These are phyloP conservation scores for Catharus minimus DNA, from an alignment of 2,113 vertebrate genomes.

Conservation along the genomic window DNA sequence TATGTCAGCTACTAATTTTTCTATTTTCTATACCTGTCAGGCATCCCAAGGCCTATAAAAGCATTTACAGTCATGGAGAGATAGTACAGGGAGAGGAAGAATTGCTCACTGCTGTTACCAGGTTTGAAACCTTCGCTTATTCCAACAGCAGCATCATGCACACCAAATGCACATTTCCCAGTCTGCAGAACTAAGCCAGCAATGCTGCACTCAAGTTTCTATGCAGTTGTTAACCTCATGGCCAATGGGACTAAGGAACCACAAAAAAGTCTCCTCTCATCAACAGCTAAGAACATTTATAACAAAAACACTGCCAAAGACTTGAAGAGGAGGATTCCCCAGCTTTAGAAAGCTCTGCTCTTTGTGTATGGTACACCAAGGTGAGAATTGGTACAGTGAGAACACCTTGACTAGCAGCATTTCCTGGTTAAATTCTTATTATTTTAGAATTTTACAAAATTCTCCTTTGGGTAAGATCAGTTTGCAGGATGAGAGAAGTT, in stretches of 20 bases:
- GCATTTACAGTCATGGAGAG: neutral
- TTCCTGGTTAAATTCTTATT: neutral
- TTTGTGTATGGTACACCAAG: neutral
- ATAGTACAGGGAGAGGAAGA: neutral
- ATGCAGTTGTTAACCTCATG: neutral
- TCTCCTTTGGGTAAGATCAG: neutral
- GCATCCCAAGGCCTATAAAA: neutral
- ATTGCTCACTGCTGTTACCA: neutral
- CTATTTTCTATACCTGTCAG: neutral
- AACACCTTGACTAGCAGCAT: neutral
- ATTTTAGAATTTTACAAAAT: neutral
- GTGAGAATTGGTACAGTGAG: neutral
- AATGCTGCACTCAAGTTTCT: neutral
- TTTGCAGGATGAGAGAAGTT: neutral
- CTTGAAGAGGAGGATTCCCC: neutral
- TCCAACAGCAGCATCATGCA: neutral
- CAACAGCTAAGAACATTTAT: neutral
- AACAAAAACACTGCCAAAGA: neutral
- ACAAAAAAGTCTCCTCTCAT: neutral
- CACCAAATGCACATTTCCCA: neutral
- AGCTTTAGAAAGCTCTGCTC: neutral
- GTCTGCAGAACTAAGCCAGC: neutral
- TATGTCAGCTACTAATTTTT: neutral
- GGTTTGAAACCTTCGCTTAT: neutral
- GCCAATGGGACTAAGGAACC: neutral